Base-by-base conservation (phyloP, 2,113 vertebrate species). In the Piaya cayana region DNA sequence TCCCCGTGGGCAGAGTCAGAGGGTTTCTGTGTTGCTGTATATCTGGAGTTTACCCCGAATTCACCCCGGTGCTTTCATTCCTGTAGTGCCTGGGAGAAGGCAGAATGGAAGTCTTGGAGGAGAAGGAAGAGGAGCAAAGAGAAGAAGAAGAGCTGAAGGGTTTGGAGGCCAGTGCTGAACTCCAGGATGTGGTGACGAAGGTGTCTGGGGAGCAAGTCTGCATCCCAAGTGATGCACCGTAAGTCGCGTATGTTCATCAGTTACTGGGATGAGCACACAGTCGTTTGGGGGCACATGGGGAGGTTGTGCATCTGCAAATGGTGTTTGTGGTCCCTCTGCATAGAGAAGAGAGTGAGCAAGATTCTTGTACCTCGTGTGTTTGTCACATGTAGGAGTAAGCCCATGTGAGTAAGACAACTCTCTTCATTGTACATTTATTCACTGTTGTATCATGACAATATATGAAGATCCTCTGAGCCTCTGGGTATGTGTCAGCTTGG, bases 101-200 rank as follows among this genome's bases (percentile, higher is more conserved):
- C 36, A 78, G 81, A 45, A 97, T 97, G 96, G 93, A 97, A 6
- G n/a, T 49, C 11, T 39, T 87, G 59, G 13, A 53, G 56, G 95
- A 91, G 70, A 30, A 65, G 6, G 87, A 93, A 60, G 62, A 55
- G 21, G 72, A 89, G n/a, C 11, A 39, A 32, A 22, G 12, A 42
- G 92, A 88, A 39, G 92, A 90, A 43, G 86, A 90, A 59, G 68
- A 76, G 2, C 27, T 6, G n/a, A 63, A 81, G 6, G 12, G 27
- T 50, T 50, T 47, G 45, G 6, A 77, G 50, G 37, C 21, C 0
- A 86, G 53, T 50, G 86, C 90, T 12, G 43, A 32, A 15, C 75
- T 95, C 7, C 56, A 76, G 6, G 87, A 97, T 1, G 2, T 70
- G 64, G 95, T 97, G 52, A 45, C 2, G 15, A 75, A 94, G 53